Evolutionary conservation across 2,113 vertebrate genomes (phyloP).

Genomic region (Illadopsis cleaveri): DNA sequence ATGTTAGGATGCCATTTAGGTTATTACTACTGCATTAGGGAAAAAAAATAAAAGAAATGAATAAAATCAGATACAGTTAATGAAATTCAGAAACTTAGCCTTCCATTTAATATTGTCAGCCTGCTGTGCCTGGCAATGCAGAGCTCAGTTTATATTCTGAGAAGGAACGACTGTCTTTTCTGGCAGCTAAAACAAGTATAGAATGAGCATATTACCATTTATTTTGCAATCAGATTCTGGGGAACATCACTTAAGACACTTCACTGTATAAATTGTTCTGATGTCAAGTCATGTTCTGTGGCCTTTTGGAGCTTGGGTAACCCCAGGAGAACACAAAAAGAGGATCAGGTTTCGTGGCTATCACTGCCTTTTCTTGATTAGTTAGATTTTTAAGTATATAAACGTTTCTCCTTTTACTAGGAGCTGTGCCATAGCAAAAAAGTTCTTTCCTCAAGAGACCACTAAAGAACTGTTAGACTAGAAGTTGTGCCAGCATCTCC

Average conservation of each 20-base stretch:
- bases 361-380: not conserved
- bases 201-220: conserved; percentile 5
- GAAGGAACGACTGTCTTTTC: conserved; percentile 1
- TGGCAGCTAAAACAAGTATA: conserved; percentile 23
- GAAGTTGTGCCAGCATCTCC: not conserved
- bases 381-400: not conserved
- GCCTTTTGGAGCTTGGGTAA: not conserved
- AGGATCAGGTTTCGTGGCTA: not conserved
- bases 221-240: conserved; percentile 27
- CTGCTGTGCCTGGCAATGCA: conserved; percentile 52
- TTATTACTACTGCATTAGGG: not conserved
- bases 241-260: conserved; percentile 18
- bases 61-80: conserved; percentile 26
- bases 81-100: conserved; percentile 44
- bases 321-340: not conserved
- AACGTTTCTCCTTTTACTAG: not conserved
- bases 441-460: not conserved
- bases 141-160: not conserved
- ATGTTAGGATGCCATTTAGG: not conserved
- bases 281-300: not conserved
- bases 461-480: not conserved
- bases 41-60: not conserved
- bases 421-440: not conserved
- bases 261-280: not conserved
- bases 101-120: not conserved